Conservation (phyloP, 2,113 vertebrate species). For the Muntiacus reevesi region DNA sequence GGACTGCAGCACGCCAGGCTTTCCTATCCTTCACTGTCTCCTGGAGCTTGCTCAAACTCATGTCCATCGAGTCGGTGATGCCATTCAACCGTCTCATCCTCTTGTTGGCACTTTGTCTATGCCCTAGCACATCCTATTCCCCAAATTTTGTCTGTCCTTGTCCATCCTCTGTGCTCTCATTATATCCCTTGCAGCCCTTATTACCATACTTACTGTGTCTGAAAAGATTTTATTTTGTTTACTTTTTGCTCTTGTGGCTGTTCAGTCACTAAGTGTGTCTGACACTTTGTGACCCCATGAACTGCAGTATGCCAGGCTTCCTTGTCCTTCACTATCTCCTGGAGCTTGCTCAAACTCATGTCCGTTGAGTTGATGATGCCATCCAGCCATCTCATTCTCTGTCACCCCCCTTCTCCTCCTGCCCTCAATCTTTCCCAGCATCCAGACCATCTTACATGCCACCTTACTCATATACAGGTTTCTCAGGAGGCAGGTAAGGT, state of each 20-base stretch:
- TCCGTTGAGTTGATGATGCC: background rate
- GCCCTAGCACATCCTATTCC: background rate
- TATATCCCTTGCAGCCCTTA: too few relatives aligned
- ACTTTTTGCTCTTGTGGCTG: background rate
- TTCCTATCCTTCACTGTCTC: background rate
- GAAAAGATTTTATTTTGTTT: background rate
- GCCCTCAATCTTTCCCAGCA: background rate
- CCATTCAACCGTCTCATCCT: background rate
- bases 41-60: background rate
- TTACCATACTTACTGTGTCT: background rate
- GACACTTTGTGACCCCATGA: background rate
- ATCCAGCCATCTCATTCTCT: background rate
- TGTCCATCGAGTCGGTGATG: rapidly evolving
- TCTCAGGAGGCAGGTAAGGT: background rate
- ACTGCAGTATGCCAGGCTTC: background rate
- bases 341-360: background rate
- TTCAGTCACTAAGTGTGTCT: background rate
- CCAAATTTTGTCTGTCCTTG: background rate
- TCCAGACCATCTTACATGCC: background rate
- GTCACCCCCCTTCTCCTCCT: background rate
- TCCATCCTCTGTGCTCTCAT: background rate
- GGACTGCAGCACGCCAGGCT: background rate
- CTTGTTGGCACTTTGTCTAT: background rate
- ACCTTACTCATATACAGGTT: background rate
- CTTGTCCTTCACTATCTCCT: background rate